These are phyloP conservation scores for Xylocampa areola DNA, from an alignment of 2,888 invertebrate genomes.

Conservation along the genomic window DNA sequence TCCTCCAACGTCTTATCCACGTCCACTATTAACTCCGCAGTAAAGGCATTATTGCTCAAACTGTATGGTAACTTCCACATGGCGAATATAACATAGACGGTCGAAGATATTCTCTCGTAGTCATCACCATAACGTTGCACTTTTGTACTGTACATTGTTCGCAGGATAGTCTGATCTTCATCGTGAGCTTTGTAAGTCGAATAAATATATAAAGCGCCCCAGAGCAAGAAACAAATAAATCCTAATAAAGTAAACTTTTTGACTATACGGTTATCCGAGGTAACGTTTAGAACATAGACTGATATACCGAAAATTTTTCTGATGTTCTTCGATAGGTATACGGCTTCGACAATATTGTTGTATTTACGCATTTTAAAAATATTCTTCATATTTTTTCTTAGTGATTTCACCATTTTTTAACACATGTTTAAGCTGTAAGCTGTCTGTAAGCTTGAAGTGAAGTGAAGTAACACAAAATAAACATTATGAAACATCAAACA, in stretches of 20 bases:
- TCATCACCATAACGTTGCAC: slow-evolving; percentile 76
- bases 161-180: slow-evolving; percentile 73
- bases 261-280: slow-evolving; percentile 45
- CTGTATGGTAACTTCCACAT: slow-evolving; percentile 73
- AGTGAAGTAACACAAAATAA: too few relatives aligned
- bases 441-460: too few relatives aligned
- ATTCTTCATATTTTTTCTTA: slow-evolving; percentile 40
- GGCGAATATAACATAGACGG: slow-evolving; percentile 63
- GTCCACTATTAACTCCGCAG: slow-evolving; percentile 64
- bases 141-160: slow-evolving; percentile 74
- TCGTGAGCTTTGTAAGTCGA: slow-evolving; percentile 65
- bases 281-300: slow-evolving; percentile 52
- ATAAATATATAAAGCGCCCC: slow-evolving; percentile 68
- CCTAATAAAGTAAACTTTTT: slow-evolving; percentile 64
- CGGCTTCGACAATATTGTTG: slow-evolving; percentile 68
- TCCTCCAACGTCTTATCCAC: slow-evolving; percentile 69
- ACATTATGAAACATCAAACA: too few relatives aligned
- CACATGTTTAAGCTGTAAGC: too few relatives aligned
- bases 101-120: slow-evolving; percentile 67
- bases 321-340: slow-evolving; percentile 57
- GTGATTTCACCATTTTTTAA: slow-evolving; percentile 31
- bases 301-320: slow-evolving; percentile 68
- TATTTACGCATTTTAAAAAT: slow-evolving; percentile 52
- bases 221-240: slow-evolving; percentile 58
- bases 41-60: slow-evolving; percentile 58